Conservation (phyloP, 2,113 vertebrate species). For the Lophotis ruficrista region DNA sequence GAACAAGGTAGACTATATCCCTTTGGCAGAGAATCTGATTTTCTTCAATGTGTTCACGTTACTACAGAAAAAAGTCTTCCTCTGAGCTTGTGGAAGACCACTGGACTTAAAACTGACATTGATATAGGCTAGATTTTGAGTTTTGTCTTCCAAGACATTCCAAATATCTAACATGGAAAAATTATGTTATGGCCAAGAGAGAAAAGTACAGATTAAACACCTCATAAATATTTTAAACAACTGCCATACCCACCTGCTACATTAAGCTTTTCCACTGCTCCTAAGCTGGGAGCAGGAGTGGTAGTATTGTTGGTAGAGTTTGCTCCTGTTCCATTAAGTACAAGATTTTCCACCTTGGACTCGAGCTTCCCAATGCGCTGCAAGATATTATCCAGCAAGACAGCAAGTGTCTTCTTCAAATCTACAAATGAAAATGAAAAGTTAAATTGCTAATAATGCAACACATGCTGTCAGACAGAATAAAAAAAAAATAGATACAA, state of each 20-base stretch:
- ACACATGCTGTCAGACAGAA: background rate
- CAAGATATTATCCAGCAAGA: slow-evolving; percentile 96
- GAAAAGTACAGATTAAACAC: background rate
- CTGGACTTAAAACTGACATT: background rate
- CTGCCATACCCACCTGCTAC: slow-evolving; percentile 86
- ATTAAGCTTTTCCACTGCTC: slow-evolving; percentile 90
- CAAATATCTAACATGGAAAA: background rate
- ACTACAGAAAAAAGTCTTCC: background rate
- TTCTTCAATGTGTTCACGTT: background rate
- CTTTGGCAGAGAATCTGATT: background rate
- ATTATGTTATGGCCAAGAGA: background rate
- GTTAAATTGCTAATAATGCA: background rate
- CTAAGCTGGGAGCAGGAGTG: slow-evolving; percentile 81
- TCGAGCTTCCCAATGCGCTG: slow-evolving; percentile 94
- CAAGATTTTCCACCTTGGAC: slow-evolving; percentile 94
- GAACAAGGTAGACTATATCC: background rate
- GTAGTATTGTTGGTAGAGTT: slow-evolving; percentile 91
- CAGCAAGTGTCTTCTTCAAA: slow-evolving; percentile 97
- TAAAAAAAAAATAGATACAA: background rate
- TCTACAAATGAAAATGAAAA: slow-evolving; percentile 76
- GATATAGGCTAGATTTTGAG: background rate
- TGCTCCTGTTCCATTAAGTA: slow-evolving; percentile 88
- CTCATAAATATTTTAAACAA: background rate
- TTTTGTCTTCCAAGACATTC: background rate
- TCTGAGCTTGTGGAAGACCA: background rate